Evolutionary conservation across 2,113 vertebrate genomes (phyloP), one percentile per base, ranked within the genome.

Genomic region (Meleagris gallopavo): DNA sequence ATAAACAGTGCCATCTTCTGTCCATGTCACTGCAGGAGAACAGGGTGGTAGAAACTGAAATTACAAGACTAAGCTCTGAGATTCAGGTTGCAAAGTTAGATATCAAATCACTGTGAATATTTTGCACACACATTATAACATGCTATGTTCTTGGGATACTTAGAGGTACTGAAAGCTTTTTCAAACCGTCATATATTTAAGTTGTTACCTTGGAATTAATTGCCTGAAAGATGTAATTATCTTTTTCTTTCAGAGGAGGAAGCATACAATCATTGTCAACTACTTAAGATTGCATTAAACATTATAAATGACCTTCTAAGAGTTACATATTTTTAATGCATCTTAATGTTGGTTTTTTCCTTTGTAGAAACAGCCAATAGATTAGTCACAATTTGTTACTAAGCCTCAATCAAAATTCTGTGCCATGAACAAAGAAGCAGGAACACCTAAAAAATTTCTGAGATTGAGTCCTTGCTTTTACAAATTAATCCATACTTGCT

Each of bases 1-100:
- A 94, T 88, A 93, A 96, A 97, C 79, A 97, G 93, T 97, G 97
- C 97, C 97, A 97, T 95, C 97, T 98, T 96, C 97, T 97, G 97
- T 97, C 91, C 88, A 29, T 71, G 43, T 71, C 75, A n/a, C 83
- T 87, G 73, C 67, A 95, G 75, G 77, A 89, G 94, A 96, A 95
- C 19, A 76, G 34, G 18, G 25, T 21, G 57, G 67, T 69, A 79
- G 27, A 89, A 24, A 70, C 4, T 76, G n/a, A 55, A 80, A 90
- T 90, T 71, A 77, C 22, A 57, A 24, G 46, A 77, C 43, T 86
- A 90, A 83, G 8, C 45, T 62, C 50, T 34, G 55, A 69, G 15
- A 45, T 36, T 75, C 82, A 83, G 29, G 17, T 58, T 81, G 43
- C 48, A 43, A 77, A 80, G 18, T 69, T 50, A 40, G 30, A 77